Conservation (phyloP, 1,140 invertebrate genomes). For the Euwallacea fornicatus region DNA sequence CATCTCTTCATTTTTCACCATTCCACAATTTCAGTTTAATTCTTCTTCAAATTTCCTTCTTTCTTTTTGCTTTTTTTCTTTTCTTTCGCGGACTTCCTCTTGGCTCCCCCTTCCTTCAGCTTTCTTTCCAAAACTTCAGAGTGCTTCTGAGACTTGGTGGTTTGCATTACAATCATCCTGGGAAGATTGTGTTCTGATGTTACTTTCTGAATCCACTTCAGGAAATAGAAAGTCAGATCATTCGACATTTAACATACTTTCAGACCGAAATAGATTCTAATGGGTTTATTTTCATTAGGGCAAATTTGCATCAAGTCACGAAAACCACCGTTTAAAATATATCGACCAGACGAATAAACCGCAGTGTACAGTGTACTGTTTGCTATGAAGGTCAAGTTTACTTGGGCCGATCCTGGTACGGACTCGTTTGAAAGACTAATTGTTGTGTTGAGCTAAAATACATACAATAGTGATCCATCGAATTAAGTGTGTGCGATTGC, state of each 20-base stretch:
- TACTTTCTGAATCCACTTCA: too few species aligned
- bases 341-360: background rate
- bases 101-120: constrained; percentile 21
- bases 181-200: constrained; percentile 37
- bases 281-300: too few species aligned
- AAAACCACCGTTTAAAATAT: background rate
- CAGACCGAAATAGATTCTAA: too few species aligned
- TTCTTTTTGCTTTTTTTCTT: constrained; percentile 28
- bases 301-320: background rate
- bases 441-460: too few species aligned
- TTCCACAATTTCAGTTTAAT: constrained; percentile 2
- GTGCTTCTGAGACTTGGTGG: constrained; percentile 37
- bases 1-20: too few species aligned
- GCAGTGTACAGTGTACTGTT: background rate
- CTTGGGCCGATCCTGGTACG: constrained; percentile 29
- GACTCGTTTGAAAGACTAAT: too few species aligned
- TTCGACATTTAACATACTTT: too few species aligned
- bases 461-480: too few species aligned
- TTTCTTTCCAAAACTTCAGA: constrained; percentile 34
- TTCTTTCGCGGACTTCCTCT: constrained; percentile 7
- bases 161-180: constrained; percentile 39
- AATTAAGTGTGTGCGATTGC: too few species aligned
- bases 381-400: constrained; percentile 28
- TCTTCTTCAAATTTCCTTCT: constrained; percentile 28
- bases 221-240: too few species aligned